Evolutionary conservation across 2,888 invertebrate species (phyloP), one percentile per base, ranked within the genome.

Genomic region (Campaea margaritaria): DNA sequence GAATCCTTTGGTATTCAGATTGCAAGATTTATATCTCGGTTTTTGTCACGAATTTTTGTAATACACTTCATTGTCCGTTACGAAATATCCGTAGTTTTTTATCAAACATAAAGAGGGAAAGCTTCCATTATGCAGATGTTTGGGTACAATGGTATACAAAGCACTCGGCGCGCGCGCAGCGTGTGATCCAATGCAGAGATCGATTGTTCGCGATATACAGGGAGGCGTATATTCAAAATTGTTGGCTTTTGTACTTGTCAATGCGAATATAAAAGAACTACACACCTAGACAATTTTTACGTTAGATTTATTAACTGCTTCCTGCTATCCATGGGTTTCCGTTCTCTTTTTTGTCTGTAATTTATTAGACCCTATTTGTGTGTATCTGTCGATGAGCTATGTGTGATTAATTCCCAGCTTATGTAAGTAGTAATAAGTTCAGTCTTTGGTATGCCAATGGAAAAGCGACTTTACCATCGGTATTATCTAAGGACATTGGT

Each of bases 101-200:
- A 85, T 83, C 65, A 79, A 53, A 73, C 75, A 86, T 85, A 89
- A 88, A 82, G 84, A 82, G 79, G 81, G 81, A 81, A 86, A 87
- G 85, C 84, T 79, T 85, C 81, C 84, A 87, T 91, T 91, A 89
- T 91, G 87, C 85, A 75, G 82, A 82, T 81, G 83, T 88, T 83
- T 56, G 80, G 82, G 81, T 72, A 90, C 89, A 90, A 91, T 89
- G 81, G 86, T 65, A 69, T 75, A 76, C 75, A 78, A 80, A 49
- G 64, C 72, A 81, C 77, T 75, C 78, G 78, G 85, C 89, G 90
- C 84, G 80, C 84, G 87, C 91, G 85, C 91, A 91, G 90, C 91
- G 83, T 89, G 89, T 85, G 89, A 86, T 83, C 86, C 84, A 72
- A 75, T 74, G 75, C 80, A 76, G 76, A 82, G 81, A 84, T 82